Conservation (phyloP, 2,888 invertebrate species). For the Pollenia griseotomentosa region DNA sequence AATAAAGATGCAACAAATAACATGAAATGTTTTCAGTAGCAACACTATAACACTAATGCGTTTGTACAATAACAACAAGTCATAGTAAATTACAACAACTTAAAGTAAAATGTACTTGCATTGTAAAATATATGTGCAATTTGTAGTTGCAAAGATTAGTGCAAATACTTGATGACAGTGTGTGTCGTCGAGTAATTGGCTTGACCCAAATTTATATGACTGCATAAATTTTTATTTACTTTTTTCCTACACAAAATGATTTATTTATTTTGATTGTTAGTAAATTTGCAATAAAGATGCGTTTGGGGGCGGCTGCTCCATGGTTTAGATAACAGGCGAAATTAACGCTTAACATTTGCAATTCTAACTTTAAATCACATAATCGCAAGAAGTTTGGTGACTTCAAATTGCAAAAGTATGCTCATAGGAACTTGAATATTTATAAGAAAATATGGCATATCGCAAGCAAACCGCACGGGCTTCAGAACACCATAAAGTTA, state of each 20-base stretch:
- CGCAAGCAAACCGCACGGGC: too few species aligned
- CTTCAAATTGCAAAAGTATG: too few species aligned
- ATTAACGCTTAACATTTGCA: too few species aligned
- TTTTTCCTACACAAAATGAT: conserved; percentile 4
- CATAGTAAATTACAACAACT: neutral
- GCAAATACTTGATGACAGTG: neutral
- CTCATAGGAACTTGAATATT: too few species aligned
- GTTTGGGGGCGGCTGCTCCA: too few species aligned
- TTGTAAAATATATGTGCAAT: neutral
- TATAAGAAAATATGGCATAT: too few species aligned
- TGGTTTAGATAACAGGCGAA: too few species aligned
- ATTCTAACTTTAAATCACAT: too few species aligned
- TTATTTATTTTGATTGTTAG: conserved; percentile 42
- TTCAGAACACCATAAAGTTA: too few species aligned
- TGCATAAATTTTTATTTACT: conserved; percentile 23
- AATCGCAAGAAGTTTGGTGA: too few species aligned
- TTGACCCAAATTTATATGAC: conserved; percentile 64
- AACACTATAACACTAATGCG: neutral
- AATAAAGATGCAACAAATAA: conserved; percentile 38
- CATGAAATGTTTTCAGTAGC: neutral
- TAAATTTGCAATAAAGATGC: neutral
- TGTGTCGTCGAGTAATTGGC: conserved; percentile 49
- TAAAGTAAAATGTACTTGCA: neutral
- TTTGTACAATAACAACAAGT: neutral
- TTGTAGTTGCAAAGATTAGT: neutral